phyloP scores from a whole-genome alignment of 2,113 vertebrate species.

The Lamprotornis superbus region DNA sequence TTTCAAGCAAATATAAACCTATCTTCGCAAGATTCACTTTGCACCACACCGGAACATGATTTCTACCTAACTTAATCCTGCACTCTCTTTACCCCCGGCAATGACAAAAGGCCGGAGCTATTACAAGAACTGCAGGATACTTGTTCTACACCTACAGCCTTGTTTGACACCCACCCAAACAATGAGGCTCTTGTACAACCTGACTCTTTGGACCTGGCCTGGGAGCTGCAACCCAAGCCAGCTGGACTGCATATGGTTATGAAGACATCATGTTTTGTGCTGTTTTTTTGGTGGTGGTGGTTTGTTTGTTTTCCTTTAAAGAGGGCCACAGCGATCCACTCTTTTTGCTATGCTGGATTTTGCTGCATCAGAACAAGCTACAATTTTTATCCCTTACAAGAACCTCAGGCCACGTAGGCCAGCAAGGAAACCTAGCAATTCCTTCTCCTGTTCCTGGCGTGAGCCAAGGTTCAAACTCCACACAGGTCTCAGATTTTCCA shows the following conservation, averaged over 20 bases:
- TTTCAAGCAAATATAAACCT: not conserved
- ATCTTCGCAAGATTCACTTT: not conserved
- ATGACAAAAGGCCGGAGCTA: not conserved
- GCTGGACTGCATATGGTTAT: not conserved
- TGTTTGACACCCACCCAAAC: not conserved
- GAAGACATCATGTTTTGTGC: not conserved
- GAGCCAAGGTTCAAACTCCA: not conserved
- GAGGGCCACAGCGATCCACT: not conserved
- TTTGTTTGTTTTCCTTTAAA: not conserved
- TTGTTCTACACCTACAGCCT: not conserved
- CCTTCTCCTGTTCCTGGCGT: not conserved
- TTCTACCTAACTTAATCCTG: not conserved
- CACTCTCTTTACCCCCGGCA: not conserved
- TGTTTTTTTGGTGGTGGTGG: not conserved
- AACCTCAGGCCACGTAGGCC: fast-evolving
- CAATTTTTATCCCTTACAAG: not conserved
- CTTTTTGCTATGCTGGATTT: not conserved
- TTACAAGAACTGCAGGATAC: not conserved
- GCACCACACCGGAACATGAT: not conserved
- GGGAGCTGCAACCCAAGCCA: not conserved
- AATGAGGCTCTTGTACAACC: not conserved
- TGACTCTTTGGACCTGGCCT: not conserved
- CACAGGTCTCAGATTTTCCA: not conserved
- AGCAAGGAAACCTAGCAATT: fast-evolving
- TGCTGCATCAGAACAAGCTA: not conserved